Percentiles rank a stretch among this genome's conserved stretches.
These are phyloP conservation scores for Drosophila virilis DNA, from an alignment of 1,140 invertebrate genomes.

Conservation along the genomic window DNA sequence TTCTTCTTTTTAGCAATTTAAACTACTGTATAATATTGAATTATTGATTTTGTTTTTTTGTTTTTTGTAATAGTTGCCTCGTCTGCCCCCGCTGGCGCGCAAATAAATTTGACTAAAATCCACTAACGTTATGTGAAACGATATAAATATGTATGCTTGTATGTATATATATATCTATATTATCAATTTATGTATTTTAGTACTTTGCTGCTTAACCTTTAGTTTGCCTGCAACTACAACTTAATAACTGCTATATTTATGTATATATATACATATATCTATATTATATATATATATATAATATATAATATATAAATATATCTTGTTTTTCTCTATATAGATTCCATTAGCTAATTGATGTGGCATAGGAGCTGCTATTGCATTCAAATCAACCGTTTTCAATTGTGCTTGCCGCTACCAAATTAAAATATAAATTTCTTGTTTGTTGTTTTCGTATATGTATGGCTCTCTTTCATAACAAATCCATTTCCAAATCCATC, in stretches of 20 bases:
- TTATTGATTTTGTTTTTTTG: slow-evolving; percentile 37
- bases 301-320: neutral
- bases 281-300: too few species aligned
- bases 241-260: slow-evolving; percentile 49
- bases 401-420: slow-evolving; percentile 41
- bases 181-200: slow-evolving; percentile 58
- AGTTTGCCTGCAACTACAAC: slow-evolving; percentile 64
- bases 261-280: slow-evolving; percentile 13
- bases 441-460: slow-evolving; percentile 17
- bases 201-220: slow-evolving; percentile 52
- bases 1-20: slow-evolving; percentile 49
- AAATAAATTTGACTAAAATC: slow-evolving; percentile 81
- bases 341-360: slow-evolving; percentile 70
- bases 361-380: slow-evolving; percentile 61
- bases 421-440: slow-evolving; percentile 45
- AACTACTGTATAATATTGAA: slow-evolving; percentile 66
- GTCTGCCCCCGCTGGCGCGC: slow-evolving; percentile 29
- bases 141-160: slow-evolving; percentile 61
- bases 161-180: slow-evolving; percentile 30
- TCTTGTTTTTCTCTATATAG: slow-evolving; percentile 48
- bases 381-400: slow-evolving; percentile 30
- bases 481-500: slow-evolving; percentile 37
- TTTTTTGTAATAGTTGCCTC: slow-evolving; percentile 42
- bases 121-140: slow-evolving; percentile 70
- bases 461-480: slow-evolving; percentile 28